Conservation (phyloP, 2,113 vertebrate genomes). For the Thalassoma bifasciatum region DNA sequence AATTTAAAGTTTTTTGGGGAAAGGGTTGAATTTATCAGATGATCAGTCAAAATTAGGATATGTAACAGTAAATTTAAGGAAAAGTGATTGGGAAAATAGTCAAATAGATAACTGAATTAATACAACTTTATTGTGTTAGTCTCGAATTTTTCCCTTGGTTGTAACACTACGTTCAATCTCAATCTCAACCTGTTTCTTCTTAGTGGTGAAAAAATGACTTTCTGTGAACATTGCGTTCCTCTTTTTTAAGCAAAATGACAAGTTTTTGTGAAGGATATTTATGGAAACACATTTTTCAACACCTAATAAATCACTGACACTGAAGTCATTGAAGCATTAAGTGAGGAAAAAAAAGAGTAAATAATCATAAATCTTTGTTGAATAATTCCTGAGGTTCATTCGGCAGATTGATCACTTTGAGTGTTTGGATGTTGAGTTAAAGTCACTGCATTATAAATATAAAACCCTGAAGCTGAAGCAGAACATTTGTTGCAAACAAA, state of each 20-base stretch:
- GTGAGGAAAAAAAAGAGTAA: constrained; percentile 1
- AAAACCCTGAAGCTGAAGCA: constrained; percentile 5
- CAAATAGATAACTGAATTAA: no score
- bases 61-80: no score
- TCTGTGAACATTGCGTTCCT: not conserved
- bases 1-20: no score
- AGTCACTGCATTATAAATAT: constrained; percentile 11
- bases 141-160: no score
- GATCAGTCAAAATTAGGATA: no score
- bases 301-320: not conserved
- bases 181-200: no score
- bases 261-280: not conserved
- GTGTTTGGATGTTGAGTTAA: not conserved
- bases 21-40: no score
- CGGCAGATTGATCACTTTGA: constrained; percentile 12
- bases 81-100: no score
- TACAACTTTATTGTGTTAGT: no score
- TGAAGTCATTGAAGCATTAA: not conserved
- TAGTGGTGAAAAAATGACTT: no score
- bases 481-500: constrained; percentile 11
- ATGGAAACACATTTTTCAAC: not conserved
- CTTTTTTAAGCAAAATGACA: not conserved
- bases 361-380: constrained; percentile 10
- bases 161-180: no score
- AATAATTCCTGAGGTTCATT: constrained; percentile 21